phyloP scores from a whole-genome alignment of 2,113 vertebrate genomes.

The Otus sunia region DNA sequence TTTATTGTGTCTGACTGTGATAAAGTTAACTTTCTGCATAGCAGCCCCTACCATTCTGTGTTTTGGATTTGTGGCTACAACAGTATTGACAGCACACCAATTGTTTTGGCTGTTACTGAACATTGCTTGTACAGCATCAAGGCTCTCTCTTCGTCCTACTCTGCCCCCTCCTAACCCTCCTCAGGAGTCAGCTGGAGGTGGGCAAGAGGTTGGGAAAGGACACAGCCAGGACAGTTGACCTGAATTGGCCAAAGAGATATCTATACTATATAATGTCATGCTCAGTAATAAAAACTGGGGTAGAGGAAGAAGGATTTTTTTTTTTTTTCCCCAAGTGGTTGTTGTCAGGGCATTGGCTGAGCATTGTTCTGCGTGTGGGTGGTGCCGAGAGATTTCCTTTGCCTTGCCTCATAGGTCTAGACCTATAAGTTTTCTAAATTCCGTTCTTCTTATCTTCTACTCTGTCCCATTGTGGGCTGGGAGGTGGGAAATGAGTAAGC shows the following conservation, averaged over 20 bases:
- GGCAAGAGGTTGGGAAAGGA: not conserved
- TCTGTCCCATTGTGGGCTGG: fast-evolving
- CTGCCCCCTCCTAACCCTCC: fast-evolving
- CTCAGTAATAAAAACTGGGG: not conserved
- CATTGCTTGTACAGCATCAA: not conserved
- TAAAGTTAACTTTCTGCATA: not conserved
- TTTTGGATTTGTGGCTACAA: not conserved
- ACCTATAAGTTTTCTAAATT: not conserved
- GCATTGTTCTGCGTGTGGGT: not conserved
- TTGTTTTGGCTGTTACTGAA: not conserved
- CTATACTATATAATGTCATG: not conserved
- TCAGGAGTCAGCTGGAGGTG: not conserved
- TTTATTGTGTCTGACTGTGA: not conserved
- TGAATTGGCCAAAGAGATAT: not conserved
- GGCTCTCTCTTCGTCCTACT: not conserved
- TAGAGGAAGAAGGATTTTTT: not conserved
- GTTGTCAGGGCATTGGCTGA: not conserved
- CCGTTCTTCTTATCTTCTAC: not conserved
- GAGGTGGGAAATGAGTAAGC: not conserved
- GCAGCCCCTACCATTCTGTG: not conserved
- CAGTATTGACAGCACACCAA: not conserved
- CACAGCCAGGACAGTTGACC: not conserved
- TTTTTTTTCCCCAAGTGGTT: not conserved
- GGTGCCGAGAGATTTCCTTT: not conserved
- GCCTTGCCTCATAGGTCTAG: not conserved